Evolutionary conservation across 2,113 vertebrate species (phyloP).

Genomic region (Eulemur rufifrons): DNA sequence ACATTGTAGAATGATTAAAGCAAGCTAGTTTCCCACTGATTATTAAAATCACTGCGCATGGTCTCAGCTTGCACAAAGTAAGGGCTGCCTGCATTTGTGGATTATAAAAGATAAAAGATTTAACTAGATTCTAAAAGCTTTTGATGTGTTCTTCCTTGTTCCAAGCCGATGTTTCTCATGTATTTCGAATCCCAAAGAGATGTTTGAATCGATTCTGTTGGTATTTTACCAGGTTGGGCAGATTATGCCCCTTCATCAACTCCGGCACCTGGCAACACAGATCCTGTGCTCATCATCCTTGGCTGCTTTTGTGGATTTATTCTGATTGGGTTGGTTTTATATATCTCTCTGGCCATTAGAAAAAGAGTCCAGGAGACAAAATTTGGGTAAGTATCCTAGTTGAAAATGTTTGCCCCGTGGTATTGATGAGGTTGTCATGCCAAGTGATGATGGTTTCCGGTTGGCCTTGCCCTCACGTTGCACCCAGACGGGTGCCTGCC

Average conservation of each 20-base stretch:
- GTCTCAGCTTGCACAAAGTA: not conserved
- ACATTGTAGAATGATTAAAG: not conserved
- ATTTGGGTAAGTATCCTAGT: constrained; percentile 86
- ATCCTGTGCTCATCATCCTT: constrained; percentile 85
- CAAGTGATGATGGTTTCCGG: not conserved
- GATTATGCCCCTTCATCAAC: constrained; percentile 86
- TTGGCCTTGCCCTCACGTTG: not conserved
- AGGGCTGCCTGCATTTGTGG: not conserved
- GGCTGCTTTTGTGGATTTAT: constrained; percentile 86
- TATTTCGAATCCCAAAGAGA: not conserved
- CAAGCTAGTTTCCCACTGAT: not conserved
- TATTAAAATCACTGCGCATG: not conserved
- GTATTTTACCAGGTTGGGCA: constrained; percentile 73
- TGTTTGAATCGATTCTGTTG: not conserved
- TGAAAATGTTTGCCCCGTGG: not conserved
- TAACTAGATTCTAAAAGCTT: not conserved
- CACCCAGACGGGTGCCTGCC: not conserved
- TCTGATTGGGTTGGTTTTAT: constrained; percentile 87
- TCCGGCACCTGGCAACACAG: constrained; percentile 79
- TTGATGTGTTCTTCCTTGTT: not conserved
- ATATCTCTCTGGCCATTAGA: constrained; percentile 83
- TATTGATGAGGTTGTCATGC: too few relatives aligned
- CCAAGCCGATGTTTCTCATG: not conserved
- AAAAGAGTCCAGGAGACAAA: constrained; percentile 85
- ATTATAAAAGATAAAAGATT: not conserved